Base-by-base conservation (phyloP, 2,113 vertebrate genomes). In the Helogale parvula region DNA sequence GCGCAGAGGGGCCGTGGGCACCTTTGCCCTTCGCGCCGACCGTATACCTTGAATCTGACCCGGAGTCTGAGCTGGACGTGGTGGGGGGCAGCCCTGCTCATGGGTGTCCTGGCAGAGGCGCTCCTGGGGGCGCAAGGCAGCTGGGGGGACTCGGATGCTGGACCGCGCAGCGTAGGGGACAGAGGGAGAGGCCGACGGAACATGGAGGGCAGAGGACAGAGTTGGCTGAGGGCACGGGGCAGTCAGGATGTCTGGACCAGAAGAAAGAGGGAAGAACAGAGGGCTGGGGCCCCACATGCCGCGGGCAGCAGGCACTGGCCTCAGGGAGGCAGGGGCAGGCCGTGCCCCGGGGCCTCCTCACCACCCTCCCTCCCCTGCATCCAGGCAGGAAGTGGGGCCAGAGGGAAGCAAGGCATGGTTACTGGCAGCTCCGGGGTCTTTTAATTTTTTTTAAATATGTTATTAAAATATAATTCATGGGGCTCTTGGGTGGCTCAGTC, bases 111-210 rank as follows among this genome's bases (percentile, higher is more conserved):
- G 0, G 0, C 8, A 5, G 21, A 33, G 16, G 6, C 16, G 4
- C 45, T 86, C 41, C 79, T 31, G 35, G 50, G 41, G 79, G 47
- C 50, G 10, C 13, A 0, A 86, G 45, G 5, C 88, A 35, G 35
- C 81, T 13, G 29, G 47, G 23, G 71, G 86, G 31, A 2, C 5
- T 0, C 25, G 9, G 65, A 47, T 27, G 27, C 88, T n/a, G 68
- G 60, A 50, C 54, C 8, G 27, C 65, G 57, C 33, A 23, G 81
- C 6, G 8, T 0, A 38, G 27, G 57, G 4, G 2, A 0, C 1
- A 2, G 50, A 45, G 1, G 16, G 69, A 71, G 60, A 93, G 60
- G 47, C n/a, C 0, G 0, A 16, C 38, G 60, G 13, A 7, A 23
- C 7, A 4, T 45, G 17, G 0, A 0, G 23, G 79, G 69, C 16